phyloP scores from a whole-genome alignment of 1,140 invertebrate genomes.

The Scaptomyza hsui region DNA sequence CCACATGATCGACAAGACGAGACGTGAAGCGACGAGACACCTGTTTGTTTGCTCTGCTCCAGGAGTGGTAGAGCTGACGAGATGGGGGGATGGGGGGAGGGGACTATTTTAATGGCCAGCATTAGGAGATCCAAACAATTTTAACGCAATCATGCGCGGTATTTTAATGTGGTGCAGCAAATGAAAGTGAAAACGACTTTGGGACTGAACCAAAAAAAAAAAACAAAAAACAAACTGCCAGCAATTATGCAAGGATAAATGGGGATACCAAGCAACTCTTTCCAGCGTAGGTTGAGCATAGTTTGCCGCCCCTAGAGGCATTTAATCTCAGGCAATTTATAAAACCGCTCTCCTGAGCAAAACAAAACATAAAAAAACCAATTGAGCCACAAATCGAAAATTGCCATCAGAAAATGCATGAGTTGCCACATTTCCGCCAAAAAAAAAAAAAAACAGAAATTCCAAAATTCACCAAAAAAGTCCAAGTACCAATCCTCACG shows the following conservation, averaged over 20 bases:
- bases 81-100: not conserved
- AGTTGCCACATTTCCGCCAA: constrained; percentile 13
- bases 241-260: constrained; percentile 80
- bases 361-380: constrained; percentile 8
- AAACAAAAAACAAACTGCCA: constrained; percentile 16
- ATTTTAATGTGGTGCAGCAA: constrained; percentile 76
- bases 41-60: constrained; percentile 4
- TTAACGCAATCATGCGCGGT: constrained; percentile 80
- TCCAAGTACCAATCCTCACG: constrained; percentile 66
- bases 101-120: constrained; percentile 72
- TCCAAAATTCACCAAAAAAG: constrained; percentile 5
- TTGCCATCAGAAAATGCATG: constrained; percentile 15
- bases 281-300: constrained; percentile 1
- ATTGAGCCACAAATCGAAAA: constrained; percentile 38
- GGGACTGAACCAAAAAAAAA: constrained; percentile 15
- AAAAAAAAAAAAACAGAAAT: too few species aligned
- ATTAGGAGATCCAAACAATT: constrained; percentile 81
- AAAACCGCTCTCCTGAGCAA: not conserved
- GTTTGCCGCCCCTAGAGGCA: constrained; percentile 12
- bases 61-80: too few species aligned
- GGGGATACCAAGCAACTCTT: constrained; percentile 23
- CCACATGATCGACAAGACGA: constrained; percentile 27
- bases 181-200: constrained; percentile 79
- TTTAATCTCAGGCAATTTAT: constrained; percentile 29
- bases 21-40: constrained; percentile 5